Evolutionary conservation across 23 tunicate species (phyloP).

Genomic region (Ciona savignyi): DNA sequence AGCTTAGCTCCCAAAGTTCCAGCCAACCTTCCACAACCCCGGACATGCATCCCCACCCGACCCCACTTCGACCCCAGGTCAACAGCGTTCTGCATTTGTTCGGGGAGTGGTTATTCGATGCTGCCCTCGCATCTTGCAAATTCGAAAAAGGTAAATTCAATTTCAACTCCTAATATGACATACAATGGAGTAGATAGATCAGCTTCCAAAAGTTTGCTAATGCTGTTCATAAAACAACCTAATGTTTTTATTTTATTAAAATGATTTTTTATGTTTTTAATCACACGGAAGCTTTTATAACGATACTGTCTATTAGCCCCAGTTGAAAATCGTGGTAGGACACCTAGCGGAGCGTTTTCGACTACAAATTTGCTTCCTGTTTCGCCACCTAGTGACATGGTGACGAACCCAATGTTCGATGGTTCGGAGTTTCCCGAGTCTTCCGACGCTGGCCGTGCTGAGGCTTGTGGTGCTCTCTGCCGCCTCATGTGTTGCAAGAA

Average conservation of each 20-base stretch:
- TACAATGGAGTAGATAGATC: too few species aligned
- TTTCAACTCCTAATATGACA: too few species aligned
- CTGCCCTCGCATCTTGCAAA: constrained; percentile 76
- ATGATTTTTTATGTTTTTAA: too few species aligned
- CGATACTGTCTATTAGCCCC: too few species aligned
- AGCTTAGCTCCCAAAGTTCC: not conserved
- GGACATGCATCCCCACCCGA: constrained; percentile 78
- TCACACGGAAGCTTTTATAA: too few species aligned
- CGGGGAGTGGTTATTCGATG: constrained; percentile 91
- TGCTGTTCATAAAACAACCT: too few species aligned
- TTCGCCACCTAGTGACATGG: constrained; percentile 34
- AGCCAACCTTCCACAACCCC: constrained; percentile 5
- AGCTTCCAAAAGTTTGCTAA: too few species aligned
- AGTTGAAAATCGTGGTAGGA: constrained; percentile 17
- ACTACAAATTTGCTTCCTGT: constrained; percentile 10
- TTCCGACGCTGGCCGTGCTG: constrained; percentile 87
- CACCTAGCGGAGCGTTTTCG: constrained; percentile 25
- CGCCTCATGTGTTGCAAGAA: constrained; percentile 75
- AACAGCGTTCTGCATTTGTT: constrained; percentile 77
- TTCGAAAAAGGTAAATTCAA: constrained; percentile 11
- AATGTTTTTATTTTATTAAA: too few species aligned
- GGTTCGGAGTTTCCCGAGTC: constrained; percentile 61
- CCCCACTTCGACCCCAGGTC: constrained; percentile 59
- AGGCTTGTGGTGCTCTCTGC: constrained; percentile 82
- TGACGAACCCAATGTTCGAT: constrained; percentile 75